Conservation (phyloP, 2,888 invertebrate genomes). For the Fragum fragum region DNA sequence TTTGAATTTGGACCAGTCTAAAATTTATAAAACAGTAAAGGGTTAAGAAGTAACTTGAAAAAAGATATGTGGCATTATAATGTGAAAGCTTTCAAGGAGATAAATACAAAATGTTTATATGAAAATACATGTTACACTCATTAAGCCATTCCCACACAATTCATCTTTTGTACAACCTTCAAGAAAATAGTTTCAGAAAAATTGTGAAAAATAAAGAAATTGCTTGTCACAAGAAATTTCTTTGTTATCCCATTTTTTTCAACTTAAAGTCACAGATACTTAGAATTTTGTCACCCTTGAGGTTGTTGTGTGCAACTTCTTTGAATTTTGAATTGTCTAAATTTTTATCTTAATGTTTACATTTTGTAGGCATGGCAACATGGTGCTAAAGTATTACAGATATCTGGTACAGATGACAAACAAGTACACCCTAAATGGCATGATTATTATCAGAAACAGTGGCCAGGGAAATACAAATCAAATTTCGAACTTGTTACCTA, state of each 20-base stretch:
- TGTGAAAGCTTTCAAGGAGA: too few species aligned
- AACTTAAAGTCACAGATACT: too few species aligned
- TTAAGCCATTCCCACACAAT: background rate
- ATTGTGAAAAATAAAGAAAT: background rate
- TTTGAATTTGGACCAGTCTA: too few species aligned
- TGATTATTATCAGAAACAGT: slow-evolving; percentile 29
- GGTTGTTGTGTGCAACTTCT: too few species aligned
- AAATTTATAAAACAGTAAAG: too few species aligned
- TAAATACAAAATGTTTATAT: too few species aligned
- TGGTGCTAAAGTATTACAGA: slow-evolving; percentile 55
- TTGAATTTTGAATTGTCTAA: too few species aligned
- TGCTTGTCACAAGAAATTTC: background rate
- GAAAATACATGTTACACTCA: too few species aligned
- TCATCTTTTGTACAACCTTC: background rate
- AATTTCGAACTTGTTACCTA: slow-evolving; percentile 44
- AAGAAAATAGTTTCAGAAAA: background rate
- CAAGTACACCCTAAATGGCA: slow-evolving; percentile 54
- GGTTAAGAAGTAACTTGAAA: too few species aligned
- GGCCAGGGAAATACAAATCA: slow-evolving; percentile 42
- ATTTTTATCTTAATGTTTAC: too few species aligned
- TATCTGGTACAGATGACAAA: slow-evolving; percentile 59
- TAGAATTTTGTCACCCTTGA: too few species aligned
- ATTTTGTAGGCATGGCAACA: slow-evolving; percentile 61
- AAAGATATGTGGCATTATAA: too few species aligned
- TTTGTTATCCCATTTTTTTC: background rate